These are phyloP conservation scores for Meiosimyza decipiens DNA, from an alignment of 2,888 invertebrate species.

Conservation along the genomic window DNA sequence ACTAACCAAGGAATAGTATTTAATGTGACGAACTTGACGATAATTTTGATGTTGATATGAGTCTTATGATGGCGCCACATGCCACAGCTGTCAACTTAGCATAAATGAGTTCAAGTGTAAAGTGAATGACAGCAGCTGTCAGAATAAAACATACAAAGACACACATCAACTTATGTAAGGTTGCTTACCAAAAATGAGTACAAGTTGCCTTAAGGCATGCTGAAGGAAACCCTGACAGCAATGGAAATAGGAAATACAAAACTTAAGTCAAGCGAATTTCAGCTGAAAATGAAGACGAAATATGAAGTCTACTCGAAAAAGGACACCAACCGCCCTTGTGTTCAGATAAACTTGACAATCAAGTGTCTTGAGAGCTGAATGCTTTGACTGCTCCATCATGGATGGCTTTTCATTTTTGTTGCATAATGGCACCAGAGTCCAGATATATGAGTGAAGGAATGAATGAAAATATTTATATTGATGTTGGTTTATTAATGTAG, in stretches of 20 bases:
- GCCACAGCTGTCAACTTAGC: constrained; percentile 23
- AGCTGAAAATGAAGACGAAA: not conserved
- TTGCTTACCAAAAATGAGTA: not conserved
- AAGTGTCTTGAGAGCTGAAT: constrained; percentile 8
- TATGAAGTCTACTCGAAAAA: not conserved
- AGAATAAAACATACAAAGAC: constrained; percentile 7
- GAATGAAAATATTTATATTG: not conserved
- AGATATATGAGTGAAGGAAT: not conserved
- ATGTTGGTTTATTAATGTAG: too few relatives aligned
- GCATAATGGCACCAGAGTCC: not conserved
- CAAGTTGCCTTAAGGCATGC: constrained; percentile 1
- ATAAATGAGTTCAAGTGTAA: constrained; percentile 15
- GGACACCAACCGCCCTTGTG: not conserved
- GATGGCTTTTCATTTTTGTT: not conserved
- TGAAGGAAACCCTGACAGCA: not conserved
- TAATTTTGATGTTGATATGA: constrained; percentile 16
- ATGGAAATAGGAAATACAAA: too few relatives aligned
- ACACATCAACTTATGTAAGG: not conserved
- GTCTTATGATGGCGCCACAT: constrained; percentile 8
- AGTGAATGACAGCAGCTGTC: constrained; percentile 22
- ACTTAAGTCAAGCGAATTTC: not conserved
- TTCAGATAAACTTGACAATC: constrained; percentile 5
- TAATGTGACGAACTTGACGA: not conserved
- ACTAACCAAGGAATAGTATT: too few relatives aligned
- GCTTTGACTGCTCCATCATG: constrained; percentile 12